Conservation (phyloP, 1,140 invertebrate species). For the Drosophila serrata region DNA sequence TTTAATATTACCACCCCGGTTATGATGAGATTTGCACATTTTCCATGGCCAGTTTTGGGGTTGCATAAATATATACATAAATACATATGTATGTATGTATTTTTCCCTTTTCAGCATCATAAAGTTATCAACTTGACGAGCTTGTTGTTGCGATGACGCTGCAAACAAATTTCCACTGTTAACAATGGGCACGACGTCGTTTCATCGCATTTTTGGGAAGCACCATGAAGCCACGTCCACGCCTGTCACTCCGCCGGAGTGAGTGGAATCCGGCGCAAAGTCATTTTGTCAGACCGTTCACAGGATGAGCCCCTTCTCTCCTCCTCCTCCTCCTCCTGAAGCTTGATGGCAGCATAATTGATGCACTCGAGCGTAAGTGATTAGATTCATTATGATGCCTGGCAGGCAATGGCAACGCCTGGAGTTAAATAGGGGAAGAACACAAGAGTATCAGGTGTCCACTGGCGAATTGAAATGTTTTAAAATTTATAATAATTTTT, state of each 20-base stretch:
- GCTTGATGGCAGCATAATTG: constrained; percentile 84
- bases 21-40: constrained; percentile 29
- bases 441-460: constrained; percentile 63
- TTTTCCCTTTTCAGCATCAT: constrained; percentile 52
- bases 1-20: constrained; percentile 9
- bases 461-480: constrained; percentile 38
- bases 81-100: constrained; percentile 4
- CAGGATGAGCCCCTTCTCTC: constrained; percentile 19
- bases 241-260: constrained; percentile 58
- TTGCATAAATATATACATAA: constrained; percentile 24
- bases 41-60: constrained; percentile 50
- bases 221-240: constrained; percentile 33
- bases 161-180: constrained; percentile 77
- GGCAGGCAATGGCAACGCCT: constrained; percentile 67
- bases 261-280: constrained; percentile 20
- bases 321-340: too few relatives aligned
- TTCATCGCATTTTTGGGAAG: constrained; percentile 56
- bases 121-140: constrained; percentile 77
- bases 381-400: constrained; percentile 85
- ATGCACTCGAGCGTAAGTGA: constrained; percentile 85
- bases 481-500: constrained; percentile 53
- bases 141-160: constrained; percentile 72
- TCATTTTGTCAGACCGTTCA: constrained; percentile 60
- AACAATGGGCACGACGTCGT: constrained; percentile 60
- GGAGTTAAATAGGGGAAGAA: neutral